Percentiles rank a stretch among this genome's conserved stretches.
These are phyloP conservation scores for Pardalotus punctatus DNA, from an alignment of 2,113 vertebrate species.

Conservation along the genomic window DNA sequence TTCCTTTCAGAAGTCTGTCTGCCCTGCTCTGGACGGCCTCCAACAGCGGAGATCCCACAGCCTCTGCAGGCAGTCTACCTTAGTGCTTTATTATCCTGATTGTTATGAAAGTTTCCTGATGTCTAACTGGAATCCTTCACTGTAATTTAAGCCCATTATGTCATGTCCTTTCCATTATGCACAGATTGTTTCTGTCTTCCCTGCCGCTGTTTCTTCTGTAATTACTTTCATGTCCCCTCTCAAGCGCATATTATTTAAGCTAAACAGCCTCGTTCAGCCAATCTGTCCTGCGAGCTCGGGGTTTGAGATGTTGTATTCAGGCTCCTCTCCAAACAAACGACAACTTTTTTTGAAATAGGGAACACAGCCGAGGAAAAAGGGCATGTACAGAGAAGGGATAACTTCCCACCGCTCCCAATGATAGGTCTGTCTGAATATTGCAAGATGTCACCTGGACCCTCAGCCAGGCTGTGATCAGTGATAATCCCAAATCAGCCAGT, in stretches of 20 bases:
- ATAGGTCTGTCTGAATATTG: neutral
- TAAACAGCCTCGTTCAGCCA: neutral
- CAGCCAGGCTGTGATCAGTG: neutral
- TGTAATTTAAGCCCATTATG: conserved; percentile 63
- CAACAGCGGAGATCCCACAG: conserved; percentile 37
- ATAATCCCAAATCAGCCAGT: neutral
- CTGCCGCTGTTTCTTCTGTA: conserved; percentile 16
- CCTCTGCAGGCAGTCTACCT: conserved; percentile 55
- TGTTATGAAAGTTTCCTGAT: conserved; percentile 66
- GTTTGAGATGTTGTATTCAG: neutral
- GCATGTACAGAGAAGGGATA: neutral
- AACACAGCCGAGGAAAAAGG: neutral
- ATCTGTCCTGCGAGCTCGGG: neutral
- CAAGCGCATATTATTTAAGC: neutral
- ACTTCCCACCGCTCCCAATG: neutral
- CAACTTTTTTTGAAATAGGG: neutral
- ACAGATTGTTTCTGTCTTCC: conserved; percentile 57
- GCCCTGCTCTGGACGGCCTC: conserved; percentile 47
- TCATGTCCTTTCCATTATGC: conserved; percentile 58
- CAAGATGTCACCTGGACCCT: neutral
- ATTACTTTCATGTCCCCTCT: conserved; percentile 47
- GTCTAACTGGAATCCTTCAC: conserved; percentile 37
- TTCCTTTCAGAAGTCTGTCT: conserved; percentile 36
- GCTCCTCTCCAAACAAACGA: neutral
- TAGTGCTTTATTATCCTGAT: conserved; percentile 45